Percentiles rank a stretch among this genome's conserved stretches.
phyloP scores from a whole-genome alignment of 2,888 invertebrate genomes.

The Morpho helenor region DNA sequence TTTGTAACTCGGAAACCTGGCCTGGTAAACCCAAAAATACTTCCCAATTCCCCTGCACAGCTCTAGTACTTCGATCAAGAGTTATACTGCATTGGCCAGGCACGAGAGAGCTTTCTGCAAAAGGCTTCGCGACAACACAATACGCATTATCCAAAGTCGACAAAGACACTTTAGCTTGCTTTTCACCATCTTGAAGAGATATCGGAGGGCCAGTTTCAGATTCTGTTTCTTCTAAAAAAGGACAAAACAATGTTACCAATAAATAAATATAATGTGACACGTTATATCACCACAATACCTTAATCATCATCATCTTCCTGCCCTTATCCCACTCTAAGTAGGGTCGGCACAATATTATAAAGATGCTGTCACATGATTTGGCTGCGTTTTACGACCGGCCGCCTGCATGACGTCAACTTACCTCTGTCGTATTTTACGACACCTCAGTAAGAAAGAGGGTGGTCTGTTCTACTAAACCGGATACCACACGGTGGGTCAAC shows the following conservation, averaged over 20 bases:
- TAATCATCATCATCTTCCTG: no score
- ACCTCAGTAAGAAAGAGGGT: no score
- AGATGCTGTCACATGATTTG: no score
- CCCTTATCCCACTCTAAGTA: no score
- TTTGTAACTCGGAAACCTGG: slow-evolving; percentile 53
- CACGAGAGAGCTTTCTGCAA: slow-evolving; percentile 56
- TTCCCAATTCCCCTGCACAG: slow-evolving; percentile 69
- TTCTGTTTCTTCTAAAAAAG: slow-evolving; percentile 15
- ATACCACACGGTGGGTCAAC: no score
- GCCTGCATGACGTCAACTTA: no score
- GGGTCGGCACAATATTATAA: no score
- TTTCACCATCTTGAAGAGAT: slow-evolving; percentile 48
- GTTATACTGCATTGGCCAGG: slow-evolving; percentile 61
- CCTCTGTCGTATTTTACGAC: no score
- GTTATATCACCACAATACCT: no score
- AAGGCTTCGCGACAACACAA: slow-evolving; percentile 61
- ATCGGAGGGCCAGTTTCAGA: slow-evolving; percentile 41
- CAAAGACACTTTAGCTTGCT: slow-evolving; percentile 41
- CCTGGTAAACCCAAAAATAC: slow-evolving; percentile 65
- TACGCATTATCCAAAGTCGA: slow-evolving; percentile 51
- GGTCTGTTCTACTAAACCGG: no score
- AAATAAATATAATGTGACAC: no score
- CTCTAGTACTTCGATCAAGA: slow-evolving; percentile 56
- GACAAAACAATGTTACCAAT: neutral
- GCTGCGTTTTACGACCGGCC: no score